Evolutionary conservation across 2,888 invertebrate genomes (phyloP), one percentile per base, ranked within the genome.

Genomic region (Drosophila meridionalis): DNA sequence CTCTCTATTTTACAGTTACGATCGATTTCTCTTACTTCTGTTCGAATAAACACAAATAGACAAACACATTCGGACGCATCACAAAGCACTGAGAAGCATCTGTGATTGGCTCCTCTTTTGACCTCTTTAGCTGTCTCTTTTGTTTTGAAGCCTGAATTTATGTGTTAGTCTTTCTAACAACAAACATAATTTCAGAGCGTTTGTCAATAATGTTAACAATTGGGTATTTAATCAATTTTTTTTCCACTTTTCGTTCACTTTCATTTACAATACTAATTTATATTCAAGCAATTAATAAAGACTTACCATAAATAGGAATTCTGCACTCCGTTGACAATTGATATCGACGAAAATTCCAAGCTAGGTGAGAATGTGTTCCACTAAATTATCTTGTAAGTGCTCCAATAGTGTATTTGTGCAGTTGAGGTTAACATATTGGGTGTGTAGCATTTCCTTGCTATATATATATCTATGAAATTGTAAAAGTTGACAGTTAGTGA

Each of bases 331-430:
- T 12, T 68, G 64, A 30, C 92, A 92, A 62, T 84, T 86, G 6
- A 90, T 78, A 65, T 92, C 91, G 34, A 92, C 38, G 64, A 79
- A 87, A 43, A 91, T 68, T 2, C 89, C 92, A 48, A 92, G 65
- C 30, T 67, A 76, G 0, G 73, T 66, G 9, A 80, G 43, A 12
- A 71, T 52, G 32, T 81, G 84, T 9, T 73, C 52, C 4, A 84
- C 65, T 5, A 86, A 74, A 2, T 75, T 65, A 20, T 69, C 52
- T 30, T 78, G 26, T 11, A 87, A 64, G 4, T 74, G 59, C 11
- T 66, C 50, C 8, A 36, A 2, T 42, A 45, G 36, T 3, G 28
- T 4, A 5, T 32, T 2, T 20, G 36, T 11, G 50, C 73, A 9
- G n/a, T 40, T 58, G 1, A 91, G 40, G 36, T 71, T 62, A n/a